Conservation (phyloP, 1,140 invertebrate species). For the Drosophila bocki region DNA sequence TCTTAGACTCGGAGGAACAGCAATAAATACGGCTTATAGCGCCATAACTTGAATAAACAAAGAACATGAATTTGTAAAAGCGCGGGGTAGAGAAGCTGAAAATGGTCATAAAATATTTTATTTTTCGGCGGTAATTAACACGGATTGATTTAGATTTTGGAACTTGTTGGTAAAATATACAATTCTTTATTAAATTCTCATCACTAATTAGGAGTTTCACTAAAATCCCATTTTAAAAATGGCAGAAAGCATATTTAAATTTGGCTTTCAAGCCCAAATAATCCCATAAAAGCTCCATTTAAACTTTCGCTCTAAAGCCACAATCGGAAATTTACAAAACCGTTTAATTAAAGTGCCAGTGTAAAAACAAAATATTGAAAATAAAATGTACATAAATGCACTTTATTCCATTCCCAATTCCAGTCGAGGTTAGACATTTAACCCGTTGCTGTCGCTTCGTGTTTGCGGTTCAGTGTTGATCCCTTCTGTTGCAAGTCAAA, state of each 20-base stretch:
- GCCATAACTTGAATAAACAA: constrained; percentile 26
- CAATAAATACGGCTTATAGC: constrained; percentile 44
- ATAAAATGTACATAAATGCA: constrained; percentile 52
- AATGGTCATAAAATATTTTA: not conserved
- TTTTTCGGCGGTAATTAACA: not conserved
- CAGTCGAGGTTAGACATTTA: constrained; percentile 46
- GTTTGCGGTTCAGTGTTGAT: constrained; percentile 37
- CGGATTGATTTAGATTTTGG: not conserved
- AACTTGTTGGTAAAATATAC: not conserved
- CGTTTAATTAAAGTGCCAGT: not conserved
- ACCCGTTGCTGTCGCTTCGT: constrained; percentile 31
- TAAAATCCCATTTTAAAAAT: not conserved
- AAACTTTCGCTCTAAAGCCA: not conserved
- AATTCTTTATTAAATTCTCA: not conserved
- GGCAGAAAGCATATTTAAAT: not conserved
- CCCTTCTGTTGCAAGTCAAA: constrained; percentile 63
- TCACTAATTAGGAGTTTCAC: not conserved
- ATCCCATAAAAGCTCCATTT: not conserved
- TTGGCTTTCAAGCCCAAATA: no score
- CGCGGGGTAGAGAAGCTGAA: not conserved
- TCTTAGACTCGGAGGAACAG: constrained; percentile 32
- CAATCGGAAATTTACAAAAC: no score
- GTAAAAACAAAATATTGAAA: constrained; percentile 4
- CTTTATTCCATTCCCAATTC: constrained; percentile 53
- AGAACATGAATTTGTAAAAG: not conserved